Conservation (phyloP, 2,797 vertebrate species). For the Scarus forsteni region DNA sequence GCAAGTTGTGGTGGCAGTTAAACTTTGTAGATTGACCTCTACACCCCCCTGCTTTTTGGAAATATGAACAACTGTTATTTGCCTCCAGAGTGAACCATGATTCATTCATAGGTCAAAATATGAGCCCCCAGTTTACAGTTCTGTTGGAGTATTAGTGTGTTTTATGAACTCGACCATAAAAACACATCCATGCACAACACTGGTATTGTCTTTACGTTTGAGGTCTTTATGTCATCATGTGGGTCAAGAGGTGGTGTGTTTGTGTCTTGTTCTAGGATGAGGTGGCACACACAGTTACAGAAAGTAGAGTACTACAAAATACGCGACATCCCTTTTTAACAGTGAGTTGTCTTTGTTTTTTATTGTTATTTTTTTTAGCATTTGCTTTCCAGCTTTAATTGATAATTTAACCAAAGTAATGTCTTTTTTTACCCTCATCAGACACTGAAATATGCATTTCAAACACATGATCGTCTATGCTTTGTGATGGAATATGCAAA, state of each 20-base stretch:
- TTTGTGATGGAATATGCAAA: constrained; percentile 99
- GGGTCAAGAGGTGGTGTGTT: constrained; percentile 12
- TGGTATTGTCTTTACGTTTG: background rate
- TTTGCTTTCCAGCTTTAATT: constrained; percentile 4
- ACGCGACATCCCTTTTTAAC: constrained; percentile 95
- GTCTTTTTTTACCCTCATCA: constrained; percentile 55
- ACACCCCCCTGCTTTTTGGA: too few relatives aligned
- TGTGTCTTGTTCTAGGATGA: constrained; percentile 86
- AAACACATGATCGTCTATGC: constrained; percentile 94
- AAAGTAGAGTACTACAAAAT: constrained; percentile 96
- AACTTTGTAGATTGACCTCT: too few relatives aligned
- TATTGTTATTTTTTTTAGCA: background rate
- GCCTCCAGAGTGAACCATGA: too few relatives aligned
- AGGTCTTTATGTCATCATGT: background rate
- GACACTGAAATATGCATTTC: constrained; percentile 97
- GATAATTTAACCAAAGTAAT: background rate
- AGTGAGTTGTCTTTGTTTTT: constrained; percentile 72
- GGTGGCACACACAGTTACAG: constrained; percentile 96
- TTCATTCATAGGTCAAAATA: too few relatives aligned
- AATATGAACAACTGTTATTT: too few relatives aligned
- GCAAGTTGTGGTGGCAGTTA: too few relatives aligned
- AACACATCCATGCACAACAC: too few relatives aligned
- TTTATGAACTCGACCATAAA: too few relatives aligned
- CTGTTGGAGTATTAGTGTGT: too few relatives aligned
- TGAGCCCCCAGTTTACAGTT: too few relatives aligned